Evolutionary conservation across 2,797 vertebrate genomes (phyloP).

Genomic region (Tapera naevia): DNA sequence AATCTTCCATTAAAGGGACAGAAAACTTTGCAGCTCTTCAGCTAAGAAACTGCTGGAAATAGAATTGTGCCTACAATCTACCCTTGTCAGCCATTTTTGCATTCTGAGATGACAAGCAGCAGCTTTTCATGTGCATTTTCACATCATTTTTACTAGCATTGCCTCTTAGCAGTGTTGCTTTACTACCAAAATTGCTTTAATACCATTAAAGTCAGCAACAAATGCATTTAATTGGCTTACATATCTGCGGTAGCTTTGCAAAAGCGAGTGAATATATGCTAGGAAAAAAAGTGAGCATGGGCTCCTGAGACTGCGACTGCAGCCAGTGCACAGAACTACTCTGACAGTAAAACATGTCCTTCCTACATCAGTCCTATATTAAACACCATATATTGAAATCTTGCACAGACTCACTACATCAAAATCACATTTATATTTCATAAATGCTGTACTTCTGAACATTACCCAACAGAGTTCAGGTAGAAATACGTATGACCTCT

Average conservation of each 20-base stretch:
- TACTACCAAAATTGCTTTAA: neutral
- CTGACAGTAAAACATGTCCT: neutral
- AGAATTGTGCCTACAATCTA: neutral
- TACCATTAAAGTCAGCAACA: neutral
- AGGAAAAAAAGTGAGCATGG: neutral
- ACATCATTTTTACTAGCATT: neutral
- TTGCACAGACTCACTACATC: neutral
- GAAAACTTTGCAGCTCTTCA: neutral
- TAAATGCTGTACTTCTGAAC: neutral
- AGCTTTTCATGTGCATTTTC: neutral
- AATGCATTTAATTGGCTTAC: neutral
- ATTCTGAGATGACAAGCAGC: neutral
- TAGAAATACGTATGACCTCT: neutral
- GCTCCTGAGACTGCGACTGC: accelerated
- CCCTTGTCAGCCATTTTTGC: neutral
- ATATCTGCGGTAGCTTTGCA: neutral
- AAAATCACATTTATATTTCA: neutral
- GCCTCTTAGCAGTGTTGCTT: neutral
- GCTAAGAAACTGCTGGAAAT: neutral
- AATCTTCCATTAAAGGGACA: neutral
- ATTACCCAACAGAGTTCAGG: neutral
- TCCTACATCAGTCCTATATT: accelerated
- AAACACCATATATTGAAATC: neutral
- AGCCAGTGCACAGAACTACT: neutral
- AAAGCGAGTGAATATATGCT: neutral